These are phyloP conservation scores for Drosophila borborema DNA, from an alignment of 2,888 invertebrate species.

Conservation along the genomic window DNA sequence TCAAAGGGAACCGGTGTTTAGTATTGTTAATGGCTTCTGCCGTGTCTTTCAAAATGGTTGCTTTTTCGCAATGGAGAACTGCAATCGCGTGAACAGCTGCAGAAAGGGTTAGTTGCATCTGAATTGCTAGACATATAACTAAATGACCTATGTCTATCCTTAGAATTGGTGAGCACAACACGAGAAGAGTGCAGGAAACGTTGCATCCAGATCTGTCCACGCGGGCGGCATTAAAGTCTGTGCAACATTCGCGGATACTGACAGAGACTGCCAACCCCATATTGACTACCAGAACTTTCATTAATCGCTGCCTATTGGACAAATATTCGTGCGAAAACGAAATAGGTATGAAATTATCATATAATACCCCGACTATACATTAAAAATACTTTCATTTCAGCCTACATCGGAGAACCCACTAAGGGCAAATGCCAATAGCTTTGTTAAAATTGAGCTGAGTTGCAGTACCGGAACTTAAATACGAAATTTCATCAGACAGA, in stretches of 20 bases:
- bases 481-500: not conserved
- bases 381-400: slow-evolving; percentile 14
- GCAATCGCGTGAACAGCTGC: slow-evolving; percentile 46
- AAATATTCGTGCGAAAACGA: slow-evolving; percentile 23
- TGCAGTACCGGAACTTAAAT: not conserved
- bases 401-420: slow-evolving; percentile 28
- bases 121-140: not conserved
- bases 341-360: slow-evolving; percentile 6
- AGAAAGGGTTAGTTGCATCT: slow-evolving; percentile 21
- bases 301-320: slow-evolving; percentile 37
- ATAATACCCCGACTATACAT: not conserved
- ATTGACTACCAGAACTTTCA: not conserved
- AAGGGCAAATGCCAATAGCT: slow-evolving; percentile 22
- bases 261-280: slow-evolving; percentile 2
- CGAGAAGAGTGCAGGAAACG: slow-evolving; percentile 19
- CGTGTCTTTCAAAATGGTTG: slow-evolving; percentile 59
- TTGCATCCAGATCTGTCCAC: slow-evolving; percentile 28
- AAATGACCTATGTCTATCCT: not conserved
- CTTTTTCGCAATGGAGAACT: slow-evolving; percentile 42
- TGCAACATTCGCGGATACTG: slow-evolving; percentile 27
- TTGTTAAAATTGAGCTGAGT: too few species aligned
- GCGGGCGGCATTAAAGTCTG: slow-evolving; percentile 36
- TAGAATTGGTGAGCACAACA: slow-evolving; percentile 34
- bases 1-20: slow-evolving; percentile 41
- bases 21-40: slow-evolving; percentile 35